These are phyloP conservation scores for Drosophila hawaiiensis DNA, from an alignment of 2,888 invertebrate genomes.

Conservation along the genomic window DNA sequence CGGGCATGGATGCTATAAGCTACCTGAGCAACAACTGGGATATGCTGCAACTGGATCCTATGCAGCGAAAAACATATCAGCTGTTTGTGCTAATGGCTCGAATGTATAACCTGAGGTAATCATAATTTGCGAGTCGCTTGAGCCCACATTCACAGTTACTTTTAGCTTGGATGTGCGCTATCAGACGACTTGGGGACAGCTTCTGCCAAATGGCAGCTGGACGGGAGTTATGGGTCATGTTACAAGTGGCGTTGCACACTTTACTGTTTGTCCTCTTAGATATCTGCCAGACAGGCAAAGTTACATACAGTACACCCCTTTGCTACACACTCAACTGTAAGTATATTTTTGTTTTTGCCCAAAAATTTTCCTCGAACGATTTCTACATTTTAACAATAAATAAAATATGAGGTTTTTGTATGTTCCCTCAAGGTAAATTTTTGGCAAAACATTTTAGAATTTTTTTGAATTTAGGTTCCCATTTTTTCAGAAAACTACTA, in stretches of 20 bases:
- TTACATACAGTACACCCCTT: constrained; percentile 66
- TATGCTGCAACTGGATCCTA: constrained; percentile 74
- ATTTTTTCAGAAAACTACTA: background rate
- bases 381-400: background rate
- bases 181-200: constrained; percentile 72
- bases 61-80: constrained; percentile 82
- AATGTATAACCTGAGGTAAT: constrained; percentile 77
- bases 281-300: constrained; percentile 60
- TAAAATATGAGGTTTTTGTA: background rate
- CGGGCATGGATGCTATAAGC: constrained; percentile 38
- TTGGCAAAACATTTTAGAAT: background rate
- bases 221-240: constrained; percentile 76
- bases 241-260: constrained; percentile 53
- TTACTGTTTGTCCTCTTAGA: constrained; percentile 78
- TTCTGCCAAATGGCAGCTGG: constrained; percentile 72
- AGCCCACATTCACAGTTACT: background rate
- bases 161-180: constrained; percentile 68
- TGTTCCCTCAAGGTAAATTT: background rate
- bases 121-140: background rate
- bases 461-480: background rate
- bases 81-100: constrained; percentile 65
- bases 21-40: constrained; percentile 62
- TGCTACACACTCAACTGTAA: constrained; percentile 79
- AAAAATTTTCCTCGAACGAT: background rate
- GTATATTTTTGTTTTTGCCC: constrained; percentile 33